A percentile compares a stretch with the other conserved stretches of the same genome.
Evolutionary conservation across 2,113 vertebrate genomes (phyloP).

Genomic region (Argyrosomus japonicus): DNA sequence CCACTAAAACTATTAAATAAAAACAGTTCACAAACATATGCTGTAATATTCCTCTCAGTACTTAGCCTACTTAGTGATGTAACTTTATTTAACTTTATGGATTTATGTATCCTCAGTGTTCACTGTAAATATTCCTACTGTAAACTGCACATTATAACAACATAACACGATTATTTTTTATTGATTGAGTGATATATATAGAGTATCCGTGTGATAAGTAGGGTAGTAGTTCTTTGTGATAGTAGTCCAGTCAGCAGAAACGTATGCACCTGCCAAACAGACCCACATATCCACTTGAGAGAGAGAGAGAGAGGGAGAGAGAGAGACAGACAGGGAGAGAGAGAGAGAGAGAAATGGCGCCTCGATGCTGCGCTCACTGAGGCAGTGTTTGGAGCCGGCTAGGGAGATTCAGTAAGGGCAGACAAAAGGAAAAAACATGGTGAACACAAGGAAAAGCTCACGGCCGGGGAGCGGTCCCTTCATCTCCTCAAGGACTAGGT

Average conservation of each 20-base stretch:
- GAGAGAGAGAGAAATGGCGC: slow-evolving; percentile 85
- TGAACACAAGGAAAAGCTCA: slow-evolving; percentile 93
- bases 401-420: slow-evolving; percentile 69
- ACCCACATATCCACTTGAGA: slow-evolving; percentile 21
- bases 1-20: background rate
- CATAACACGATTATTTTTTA: background rate
- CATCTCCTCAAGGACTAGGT: slow-evolving; percentile 94
- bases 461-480: slow-evolving; percentile 83
- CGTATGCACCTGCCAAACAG: slow-evolving; percentile 64
- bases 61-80: background rate
- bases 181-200: background rate
- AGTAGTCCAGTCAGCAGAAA: slow-evolving; percentile 47
- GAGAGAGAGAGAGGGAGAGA: slow-evolving; percentile 38
- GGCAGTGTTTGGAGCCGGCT: slow-evolving; percentile 80
- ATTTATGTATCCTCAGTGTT: background rate
- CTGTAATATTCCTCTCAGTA: background rate
- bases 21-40: background rate
- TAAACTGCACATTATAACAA: background rate
- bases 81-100: slow-evolving; percentile 4
- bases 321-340: slow-evolving; percentile 54
- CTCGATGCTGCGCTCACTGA: slow-evolving; percentile 83
- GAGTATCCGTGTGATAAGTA: background rate
- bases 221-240: slow-evolving; percentile 6
- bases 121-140: background rate
- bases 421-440: slow-evolving; percentile 84